Conservation (phyloP, 2,797 vertebrate species). For the Aphelocoma californica region DNA sequence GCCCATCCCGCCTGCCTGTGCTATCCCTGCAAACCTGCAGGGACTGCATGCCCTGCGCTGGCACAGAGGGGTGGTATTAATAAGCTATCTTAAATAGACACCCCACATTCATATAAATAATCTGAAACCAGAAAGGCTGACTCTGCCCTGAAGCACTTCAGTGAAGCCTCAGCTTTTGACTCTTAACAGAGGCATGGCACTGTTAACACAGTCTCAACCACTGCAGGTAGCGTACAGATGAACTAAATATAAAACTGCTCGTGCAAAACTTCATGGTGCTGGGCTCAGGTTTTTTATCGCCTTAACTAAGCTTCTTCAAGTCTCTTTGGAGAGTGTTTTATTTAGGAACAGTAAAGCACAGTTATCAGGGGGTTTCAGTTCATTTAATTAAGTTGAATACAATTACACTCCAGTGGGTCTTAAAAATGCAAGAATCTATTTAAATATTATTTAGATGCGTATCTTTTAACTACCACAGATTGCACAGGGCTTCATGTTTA, state of each 20-base stretch:
- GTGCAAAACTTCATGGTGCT: not conserved
- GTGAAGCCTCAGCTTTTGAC: not conserved
- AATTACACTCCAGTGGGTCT: conserved; percentile 59
- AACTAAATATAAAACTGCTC: not conserved
- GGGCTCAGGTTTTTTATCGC: not conserved
- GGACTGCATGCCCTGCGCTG: rapidly evolving
- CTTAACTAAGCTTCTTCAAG: conserved; percentile 25
- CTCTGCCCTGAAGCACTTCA: not conserved
- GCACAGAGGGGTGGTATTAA: not conserved
- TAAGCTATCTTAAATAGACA: not conserved
- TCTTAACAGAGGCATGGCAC: not conserved
- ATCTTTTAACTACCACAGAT: conserved; percentile 57
- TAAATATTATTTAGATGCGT: conserved; percentile 64
- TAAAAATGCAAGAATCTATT: conserved; percentile 60
- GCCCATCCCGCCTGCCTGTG: rapidly evolving
- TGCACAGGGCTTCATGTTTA: conserved; percentile 16
- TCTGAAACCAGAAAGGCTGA: not conserved
- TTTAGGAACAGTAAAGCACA: conserved; percentile 49
- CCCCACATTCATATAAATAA: not conserved
- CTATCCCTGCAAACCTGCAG: not conserved
- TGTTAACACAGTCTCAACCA: not conserved
- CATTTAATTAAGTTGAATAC: conserved; percentile 71
- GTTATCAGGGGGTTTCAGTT: conserved; percentile 42
- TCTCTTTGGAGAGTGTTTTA: conserved; percentile 48
- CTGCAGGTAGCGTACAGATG: not conserved